These are phyloP conservation scores for Nettapus auritus DNA, from an alignment of 2,113 vertebrate species.

Conservation along the genomic window DNA sequence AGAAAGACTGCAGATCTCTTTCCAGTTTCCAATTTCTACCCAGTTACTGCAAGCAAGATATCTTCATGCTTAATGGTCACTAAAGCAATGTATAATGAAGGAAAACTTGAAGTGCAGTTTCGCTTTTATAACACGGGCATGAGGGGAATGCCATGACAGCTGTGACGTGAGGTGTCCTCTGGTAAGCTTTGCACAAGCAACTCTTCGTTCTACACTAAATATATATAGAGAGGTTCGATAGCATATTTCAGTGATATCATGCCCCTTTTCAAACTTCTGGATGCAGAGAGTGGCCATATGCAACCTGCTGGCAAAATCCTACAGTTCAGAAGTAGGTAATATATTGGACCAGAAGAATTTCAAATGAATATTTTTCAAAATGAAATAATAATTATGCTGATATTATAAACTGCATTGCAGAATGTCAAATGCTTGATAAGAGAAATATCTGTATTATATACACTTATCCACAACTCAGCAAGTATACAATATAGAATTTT, in stretches of 20 bases:
- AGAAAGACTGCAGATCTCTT: background rate
- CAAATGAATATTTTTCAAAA: background rate
- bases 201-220: background rate
- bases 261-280: background rate
- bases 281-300: background rate
- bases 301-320: background rate
- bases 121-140: background rate
- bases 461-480: background rate
- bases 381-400: background rate
- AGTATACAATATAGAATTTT: background rate
- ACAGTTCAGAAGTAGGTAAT: background rate
- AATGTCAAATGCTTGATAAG: rapidly evolving
- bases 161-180: background rate
- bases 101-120: background rate
- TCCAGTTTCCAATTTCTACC: background rate
- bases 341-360: background rate
- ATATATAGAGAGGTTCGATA: background rate
- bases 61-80: background rate
- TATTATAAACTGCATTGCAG: background rate
- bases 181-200: background rate
- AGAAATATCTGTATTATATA: background rate
- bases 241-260: background rate
- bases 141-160: background rate
- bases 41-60: background rate
- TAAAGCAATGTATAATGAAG: background rate